Percentiles rank a stretch among this genome's conserved stretches.
These are phyloP conservation scores for Phortica magna DNA, from an alignment of 2,888 invertebrate species.

Conservation along the genomic window DNA sequence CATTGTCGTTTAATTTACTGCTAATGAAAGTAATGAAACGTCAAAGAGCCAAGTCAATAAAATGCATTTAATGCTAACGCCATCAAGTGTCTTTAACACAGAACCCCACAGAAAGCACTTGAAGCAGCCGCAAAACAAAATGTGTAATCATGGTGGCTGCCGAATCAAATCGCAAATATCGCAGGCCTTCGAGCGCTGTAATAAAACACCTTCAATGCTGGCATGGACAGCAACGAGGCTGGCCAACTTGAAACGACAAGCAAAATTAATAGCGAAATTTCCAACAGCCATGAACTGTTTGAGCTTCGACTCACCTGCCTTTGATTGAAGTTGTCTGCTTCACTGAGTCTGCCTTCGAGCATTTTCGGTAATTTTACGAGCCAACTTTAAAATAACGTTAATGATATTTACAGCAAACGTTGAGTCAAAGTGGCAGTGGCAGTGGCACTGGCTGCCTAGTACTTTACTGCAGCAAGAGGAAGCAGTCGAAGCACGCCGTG, in stretches of 20 bases:
- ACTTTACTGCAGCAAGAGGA: neutral
- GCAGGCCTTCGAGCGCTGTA: slow-evolving; percentile 22
- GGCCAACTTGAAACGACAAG: neutral
- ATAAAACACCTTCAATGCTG: slow-evolving; percentile 25
- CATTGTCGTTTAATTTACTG: slow-evolving; percentile 35
- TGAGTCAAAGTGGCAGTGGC: slow-evolving; percentile 40
- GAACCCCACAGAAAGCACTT: neutral
- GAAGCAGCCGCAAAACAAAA: slow-evolving; percentile 6
- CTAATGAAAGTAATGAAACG: slow-evolving; percentile 27
- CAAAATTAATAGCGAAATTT: slow-evolving; percentile 66
- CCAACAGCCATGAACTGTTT: slow-evolving; percentile 51
- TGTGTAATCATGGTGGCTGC: neutral
- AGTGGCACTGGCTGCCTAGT: slow-evolving; percentile 26
- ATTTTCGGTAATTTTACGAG: slow-evolving; percentile 63
- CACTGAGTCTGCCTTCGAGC: slow-evolving; percentile 32
- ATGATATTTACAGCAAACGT: slow-evolving; percentile 63
- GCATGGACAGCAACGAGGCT: neutral
- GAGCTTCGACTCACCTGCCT: slow-evolving; percentile 25
- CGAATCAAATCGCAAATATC: neutral
- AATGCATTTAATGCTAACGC: slow-evolving; percentile 33
- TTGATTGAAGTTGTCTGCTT: neutral
- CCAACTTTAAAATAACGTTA: slow-evolving; percentile 70
- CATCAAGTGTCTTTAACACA: neutral
- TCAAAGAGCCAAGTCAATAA: slow-evolving; percentile 10
- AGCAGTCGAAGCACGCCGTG: slow-evolving; percentile 18